Conservation (phyloP, 2,113 vertebrate species). For the Talpa occidentalis region DNA sequence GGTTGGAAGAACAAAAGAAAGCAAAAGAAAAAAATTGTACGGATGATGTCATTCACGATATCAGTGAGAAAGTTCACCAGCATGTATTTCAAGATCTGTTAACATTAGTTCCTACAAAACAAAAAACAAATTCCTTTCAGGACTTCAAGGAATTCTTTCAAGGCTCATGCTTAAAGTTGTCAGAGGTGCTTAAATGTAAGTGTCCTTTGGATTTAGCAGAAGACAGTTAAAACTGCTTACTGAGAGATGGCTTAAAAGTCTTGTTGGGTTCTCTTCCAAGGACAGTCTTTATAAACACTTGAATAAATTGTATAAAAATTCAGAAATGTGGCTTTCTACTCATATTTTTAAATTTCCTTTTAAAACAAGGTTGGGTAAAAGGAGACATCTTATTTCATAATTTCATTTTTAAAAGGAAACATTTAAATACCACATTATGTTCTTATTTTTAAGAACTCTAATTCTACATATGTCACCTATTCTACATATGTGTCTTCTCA, state of each 20-base stretch:
- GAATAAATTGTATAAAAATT: background rate
- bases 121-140: background rate
- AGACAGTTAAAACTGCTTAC: background rate
- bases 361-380: background rate
- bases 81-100: background rate
- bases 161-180: background rate
- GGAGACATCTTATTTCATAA: background rate
- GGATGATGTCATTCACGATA: background rate
- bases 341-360: background rate
- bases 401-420: background rate
- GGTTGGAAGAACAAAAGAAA: background rate
- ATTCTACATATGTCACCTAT: background rate
- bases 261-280: background rate
- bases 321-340: background rate
- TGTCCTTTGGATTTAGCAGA: background rate
- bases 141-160: background rate
- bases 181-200: background rate
- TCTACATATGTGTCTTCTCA: too few relatives aligned
- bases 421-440: background rate
- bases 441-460: background rate
- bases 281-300: background rate
- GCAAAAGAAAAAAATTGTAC: background rate
- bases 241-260: background rate
- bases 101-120: background rate
- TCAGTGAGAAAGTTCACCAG: background rate